Evolutionary conservation across 1,140 invertebrate genomes (phyloP).

Genomic region (Berghia stephanieae): DNA sequence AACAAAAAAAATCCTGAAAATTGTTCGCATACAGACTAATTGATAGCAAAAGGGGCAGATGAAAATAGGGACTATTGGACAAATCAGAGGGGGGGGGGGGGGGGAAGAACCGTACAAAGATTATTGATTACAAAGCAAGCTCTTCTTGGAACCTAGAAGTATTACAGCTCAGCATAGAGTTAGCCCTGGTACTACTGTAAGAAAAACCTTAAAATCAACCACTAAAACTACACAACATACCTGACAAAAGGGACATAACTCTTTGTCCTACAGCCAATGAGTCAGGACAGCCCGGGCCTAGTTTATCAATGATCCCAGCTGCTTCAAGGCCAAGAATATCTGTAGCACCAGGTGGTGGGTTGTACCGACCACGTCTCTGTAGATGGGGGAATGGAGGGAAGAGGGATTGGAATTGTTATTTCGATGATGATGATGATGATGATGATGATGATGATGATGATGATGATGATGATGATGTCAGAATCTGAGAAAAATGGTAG

Average conservation of each 20-base stretch:
- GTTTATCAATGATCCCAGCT: slow-evolving; percentile 52
- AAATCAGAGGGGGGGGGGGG: too few relatives aligned
- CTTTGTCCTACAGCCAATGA: slow-evolving; percentile 57
- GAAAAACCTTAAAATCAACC: neutral
- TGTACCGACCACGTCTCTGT: slow-evolving; percentile 62
- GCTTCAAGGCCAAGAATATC: slow-evolving; percentile 65
- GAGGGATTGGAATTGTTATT: neutral
- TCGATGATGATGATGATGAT: neutral
- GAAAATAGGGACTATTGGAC: too few relatives aligned
- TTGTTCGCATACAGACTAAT: too few relatives aligned
- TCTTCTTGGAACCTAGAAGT: neutral
- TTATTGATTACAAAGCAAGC: neutral
- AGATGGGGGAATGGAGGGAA: neutral
- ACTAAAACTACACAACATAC: slow-evolving; percentile 35
- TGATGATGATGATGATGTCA: neutral
- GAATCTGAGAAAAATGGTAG: neutral
- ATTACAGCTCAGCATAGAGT: neutral
- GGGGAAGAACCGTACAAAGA: too few relatives aligned
- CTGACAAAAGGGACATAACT: slow-evolving; percentile 63
- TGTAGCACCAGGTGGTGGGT: slow-evolving; percentile 57
- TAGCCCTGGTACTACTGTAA: neutral
- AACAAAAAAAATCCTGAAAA: too few relatives aligned
- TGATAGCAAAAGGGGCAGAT: too few relatives aligned
- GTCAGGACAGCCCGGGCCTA: slow-evolving; percentile 45
- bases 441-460: neutral